Base-by-base conservation (phyloP, 2,888 invertebrate species). In the Dioctria linearis region DNA sequence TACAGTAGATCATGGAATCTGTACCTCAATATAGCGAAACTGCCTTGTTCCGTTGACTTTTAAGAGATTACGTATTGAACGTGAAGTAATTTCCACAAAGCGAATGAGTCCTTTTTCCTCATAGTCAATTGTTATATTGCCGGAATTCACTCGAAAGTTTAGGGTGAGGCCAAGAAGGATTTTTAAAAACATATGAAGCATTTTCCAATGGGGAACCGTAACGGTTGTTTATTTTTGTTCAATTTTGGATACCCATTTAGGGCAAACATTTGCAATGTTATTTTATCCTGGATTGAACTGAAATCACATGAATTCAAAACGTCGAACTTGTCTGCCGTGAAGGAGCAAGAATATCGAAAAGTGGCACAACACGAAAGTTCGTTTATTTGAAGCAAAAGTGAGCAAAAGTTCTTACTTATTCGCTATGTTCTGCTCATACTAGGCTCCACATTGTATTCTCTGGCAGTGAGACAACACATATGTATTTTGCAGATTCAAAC, bases 1-100 rank as follows among this genome's bases (percentile, higher is more conserved):
- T 25, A 25, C 2, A 25, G 25, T 25, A 25, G n/a, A 54, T 11
- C 54, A n/a, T 4, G 49, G 54, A 54, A 11, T 54, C 54, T 11
- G 3, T 37, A 6, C 13, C 59, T n/a, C 59, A 13, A 4, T 59
- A 11, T n/a, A n/a, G n/a, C 6, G 51, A 51, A 51, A 51, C 6
- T 51, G 51, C 51, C 11, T 11, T 59, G 59, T 25, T 3, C 39
- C 11, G 61, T 61, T 51, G 42, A 59, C 59, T 73, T 73, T 73
- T 73, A 73, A 54, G 73, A 57, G 73, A 73, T 73, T 73, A 73
- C 73, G 59, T 57, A 73, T 73, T 73, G 73, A 73, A 73, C 54
- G 73, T 57, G 73, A 73, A 57, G 59, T 73, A 73, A 73, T 73
- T 73, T 73, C 73, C 42, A 73, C 73, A 54, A 73, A 73, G 43